Conservation (phyloP, 2,888 invertebrate genomes). For the Drosophila kambysellisi region DNA sequence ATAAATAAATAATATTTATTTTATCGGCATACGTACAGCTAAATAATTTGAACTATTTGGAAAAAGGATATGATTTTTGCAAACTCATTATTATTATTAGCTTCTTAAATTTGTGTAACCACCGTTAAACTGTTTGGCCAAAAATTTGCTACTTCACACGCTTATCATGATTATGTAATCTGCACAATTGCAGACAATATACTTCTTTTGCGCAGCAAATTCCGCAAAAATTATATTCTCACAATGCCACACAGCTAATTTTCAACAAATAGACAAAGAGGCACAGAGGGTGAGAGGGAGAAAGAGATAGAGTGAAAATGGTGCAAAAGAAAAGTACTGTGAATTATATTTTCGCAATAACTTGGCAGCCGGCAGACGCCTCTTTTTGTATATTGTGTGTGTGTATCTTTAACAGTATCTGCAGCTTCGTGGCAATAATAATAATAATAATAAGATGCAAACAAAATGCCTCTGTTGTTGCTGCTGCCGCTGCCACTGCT, state of each 20-base stretch:
- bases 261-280: constrained; percentile 37
- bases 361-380: constrained; percentile 54
- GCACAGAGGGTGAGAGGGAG: neutral
- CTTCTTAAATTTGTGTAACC: neutral
- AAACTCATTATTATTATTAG: neutral
- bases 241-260: constrained; percentile 74
- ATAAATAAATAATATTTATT: neutral
- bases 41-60: neutral
- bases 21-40: neutral
- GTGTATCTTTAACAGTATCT: constrained; percentile 37
- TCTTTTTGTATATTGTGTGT: constrained; percentile 28
- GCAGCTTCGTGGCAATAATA: constrained; percentile 66
- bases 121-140: constrained; percentile 14
- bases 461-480: constrained; percentile 51
- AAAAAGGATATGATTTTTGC: neutral
- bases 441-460: constrained; percentile 70
- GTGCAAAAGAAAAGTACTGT: constrained; percentile 55
- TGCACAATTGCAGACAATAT: constrained; percentile 75
- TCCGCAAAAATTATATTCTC: constrained; percentile 64
- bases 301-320: constrained; percentile 14
- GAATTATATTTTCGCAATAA: constrained; percentile 77
- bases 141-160: constrained; percentile 10
- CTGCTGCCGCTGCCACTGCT: neutral
- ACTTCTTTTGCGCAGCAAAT: constrained; percentile 61
- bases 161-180: constrained; percentile 68